Evolutionary conservation across 2,888 invertebrate genomes (phyloP).

Genomic region (Abrostola triplasia): DNA sequence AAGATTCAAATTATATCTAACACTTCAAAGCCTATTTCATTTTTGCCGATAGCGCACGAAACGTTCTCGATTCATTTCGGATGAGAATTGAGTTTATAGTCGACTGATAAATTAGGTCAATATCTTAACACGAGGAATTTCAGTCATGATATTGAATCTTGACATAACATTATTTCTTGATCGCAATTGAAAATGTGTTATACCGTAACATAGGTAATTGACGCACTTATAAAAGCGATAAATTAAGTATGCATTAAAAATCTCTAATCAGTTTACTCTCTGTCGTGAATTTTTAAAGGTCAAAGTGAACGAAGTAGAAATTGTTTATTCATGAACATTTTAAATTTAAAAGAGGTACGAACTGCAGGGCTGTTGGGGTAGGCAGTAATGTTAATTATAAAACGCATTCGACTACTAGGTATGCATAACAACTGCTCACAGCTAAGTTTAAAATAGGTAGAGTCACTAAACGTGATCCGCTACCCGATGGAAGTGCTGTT

Average conservation of each 20-base stretch:
- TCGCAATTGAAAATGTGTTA: slow-evolving; percentile 7
- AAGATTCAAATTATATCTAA: too few species aligned
- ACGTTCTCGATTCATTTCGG: slow-evolving; percentile 26
- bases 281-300: slow-evolving; percentile 59
- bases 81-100: slow-evolving; percentile 38
- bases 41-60: slow-evolving; percentile 26
- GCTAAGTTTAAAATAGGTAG: slow-evolving; percentile 42
- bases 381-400: slow-evolving; percentile 41
- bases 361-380: slow-evolving; percentile 35
- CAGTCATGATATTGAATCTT: slow-evolving; percentile 16
- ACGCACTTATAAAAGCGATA: slow-evolving; percentile 28
- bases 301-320: slow-evolving; percentile 55
- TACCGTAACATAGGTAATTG: slow-evolving; percentile 15
- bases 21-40: too few species aligned
- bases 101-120: slow-evolving; percentile 43
- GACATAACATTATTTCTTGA: slow-evolving; percentile 32
- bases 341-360: slow-evolving; percentile 59
- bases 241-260: slow-evolving; percentile 56
- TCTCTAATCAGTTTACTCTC: slow-evolving; percentile 58
- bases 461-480: slow-evolving; percentile 59
- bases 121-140: slow-evolving; percentile 31
- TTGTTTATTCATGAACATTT: slow-evolving; percentile 69
- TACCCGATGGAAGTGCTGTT: slow-evolving; percentile 53
- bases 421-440: slow-evolving; percentile 20
- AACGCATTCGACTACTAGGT: slow-evolving; percentile 23